These are phyloP conservation scores for Zosterops pallidus DNA, from an alignment of 2,113 vertebrate genomes.

Conservation along the genomic window DNA sequence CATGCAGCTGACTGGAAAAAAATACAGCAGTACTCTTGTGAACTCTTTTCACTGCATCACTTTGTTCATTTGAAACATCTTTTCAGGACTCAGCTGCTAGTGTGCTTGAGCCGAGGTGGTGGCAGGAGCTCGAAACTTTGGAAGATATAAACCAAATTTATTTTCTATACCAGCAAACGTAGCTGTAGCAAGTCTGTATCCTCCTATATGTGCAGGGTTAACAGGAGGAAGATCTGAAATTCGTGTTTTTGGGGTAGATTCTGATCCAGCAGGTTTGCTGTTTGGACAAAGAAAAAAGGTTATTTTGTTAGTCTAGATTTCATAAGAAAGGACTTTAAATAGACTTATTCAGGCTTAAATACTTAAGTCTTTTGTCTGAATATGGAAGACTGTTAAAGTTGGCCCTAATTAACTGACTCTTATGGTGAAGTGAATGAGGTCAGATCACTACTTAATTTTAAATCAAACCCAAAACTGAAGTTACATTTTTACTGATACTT, in stretches of 20 bases:
- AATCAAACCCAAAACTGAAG: neutral
- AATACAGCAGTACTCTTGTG: slow-evolving; percentile 32
- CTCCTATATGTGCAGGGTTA: slow-evolving; percentile 89
- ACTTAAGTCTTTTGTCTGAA: neutral
- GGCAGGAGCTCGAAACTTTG: slow-evolving; percentile 84
- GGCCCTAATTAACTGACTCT: neutral
- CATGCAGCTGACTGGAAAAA: slow-evolving; percentile 75
- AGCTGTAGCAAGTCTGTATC: slow-evolving; percentile 90
- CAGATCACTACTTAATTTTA: neutral
- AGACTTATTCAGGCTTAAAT: neutral
- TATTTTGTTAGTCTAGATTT: neutral
- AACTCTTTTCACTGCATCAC: neutral
- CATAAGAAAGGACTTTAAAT: neutral
- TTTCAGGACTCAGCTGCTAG: slow-evolving; percentile 43
- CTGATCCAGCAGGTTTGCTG: slow-evolving; percentile 88
- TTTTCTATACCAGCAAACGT: slow-evolving; percentile 95
- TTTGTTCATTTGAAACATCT: neutral
- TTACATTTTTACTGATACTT: neutral
- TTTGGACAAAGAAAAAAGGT: slow-evolving; percentile 18
- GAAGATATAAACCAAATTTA: slow-evolving; percentile 94
- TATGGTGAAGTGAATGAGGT: neutral
- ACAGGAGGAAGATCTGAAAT: slow-evolving; percentile 84
- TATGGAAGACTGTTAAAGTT: neutral
- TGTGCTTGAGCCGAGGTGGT: slow-evolving; percentile 71
- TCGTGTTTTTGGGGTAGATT: slow-evolving; percentile 79